These are phyloP conservation scores for Clunio marinus DNA, from an alignment of 2,888 invertebrate species.

Conservation along the genomic window DNA sequence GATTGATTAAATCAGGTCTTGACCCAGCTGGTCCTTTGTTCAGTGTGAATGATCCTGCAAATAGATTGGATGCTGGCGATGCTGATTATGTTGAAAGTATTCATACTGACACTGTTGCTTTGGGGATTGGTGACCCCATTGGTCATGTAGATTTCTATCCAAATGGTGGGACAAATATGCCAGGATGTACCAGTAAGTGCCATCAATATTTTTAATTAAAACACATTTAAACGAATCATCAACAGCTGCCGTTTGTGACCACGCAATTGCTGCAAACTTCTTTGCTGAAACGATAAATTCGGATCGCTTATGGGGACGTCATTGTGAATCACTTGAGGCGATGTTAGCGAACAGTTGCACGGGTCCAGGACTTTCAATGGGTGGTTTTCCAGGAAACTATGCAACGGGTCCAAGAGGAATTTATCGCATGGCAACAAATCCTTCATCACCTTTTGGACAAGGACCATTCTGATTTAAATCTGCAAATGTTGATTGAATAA, in stretches of 20 bases:
- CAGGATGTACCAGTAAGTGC: not conserved
- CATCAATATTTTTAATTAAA: not conserved
- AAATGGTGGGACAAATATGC: conserved; percentile 64
- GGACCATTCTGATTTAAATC: not conserved
- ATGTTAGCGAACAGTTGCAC: not conserved
- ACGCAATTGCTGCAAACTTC: not conserved
- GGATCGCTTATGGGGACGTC: not conserved
- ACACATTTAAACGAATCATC: not conserved
- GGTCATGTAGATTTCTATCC: conserved; percentile 91
- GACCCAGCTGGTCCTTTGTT: conserved; percentile 94
- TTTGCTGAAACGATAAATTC: not conserved
- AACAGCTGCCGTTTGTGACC: not conserved
- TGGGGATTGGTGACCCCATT: conserved; percentile 75
- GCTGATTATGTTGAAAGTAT: conserved; percentile 86
- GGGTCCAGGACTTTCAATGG: not conserved
- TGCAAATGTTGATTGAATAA: not conserved
- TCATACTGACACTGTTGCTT: conserved; percentile 78
- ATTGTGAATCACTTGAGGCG: not conserved
- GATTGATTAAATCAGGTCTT: too few relatives aligned
- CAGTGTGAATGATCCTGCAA: conserved; percentile 70
- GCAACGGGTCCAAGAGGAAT: not conserved
- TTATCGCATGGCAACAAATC: not conserved
- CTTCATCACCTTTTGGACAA: not conserved
- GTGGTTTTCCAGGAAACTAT: not conserved
- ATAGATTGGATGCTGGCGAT: conserved; percentile 79